Evolutionary conservation across 1,140 invertebrate species (phyloP), one percentile per base, ranked within the genome.

Genomic region (Scaptomyza pallida): DNA sequence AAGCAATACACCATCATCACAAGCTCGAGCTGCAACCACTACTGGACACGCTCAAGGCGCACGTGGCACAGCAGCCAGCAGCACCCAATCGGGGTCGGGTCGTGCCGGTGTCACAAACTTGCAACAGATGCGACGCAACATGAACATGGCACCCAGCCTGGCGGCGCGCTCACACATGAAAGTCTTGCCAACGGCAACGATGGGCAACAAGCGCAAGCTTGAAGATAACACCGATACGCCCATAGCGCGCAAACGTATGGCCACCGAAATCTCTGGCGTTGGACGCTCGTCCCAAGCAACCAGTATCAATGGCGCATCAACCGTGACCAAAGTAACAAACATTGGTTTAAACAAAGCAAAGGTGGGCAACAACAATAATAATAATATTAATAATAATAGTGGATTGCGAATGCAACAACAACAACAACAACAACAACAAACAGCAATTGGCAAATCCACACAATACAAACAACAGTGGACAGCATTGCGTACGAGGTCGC

Each of bases 61-160:
- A 9, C 19, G 26, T 19, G 13, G 43, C 23, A 26, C 5, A 1
- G 2, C 26, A 0, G 9, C 26, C 26, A 30, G 3, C 3, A 26
- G 3, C 30, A 37, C 2, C 3, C 63, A 50, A 9, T 5, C 44
- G 3, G 23, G 48, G n/a, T 47, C 63, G 41, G 62, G 63, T 16
- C 47, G 48, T 8, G 54, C 33, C n/a, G 33, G 12, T 37, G 33
- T 23, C 9, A 72, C 55, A 13, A 57, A 68, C n/a, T 43, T 89
- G 30, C 86, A 89, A 13, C 86, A 89, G 13, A 9, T 89, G 55
- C 72, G 86, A 8, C 75, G 86, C 45, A 69, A 48, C 12, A 68
- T 89, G 17, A 44, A 52, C 5, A 45, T 40, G 19, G 40, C 51
- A 10, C 21, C 37, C 0, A 56, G 55, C 41, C 40, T 75, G 40